Conservation (phyloP, 2,888 invertebrate species). For the Orchesella flavescens region DNA sequence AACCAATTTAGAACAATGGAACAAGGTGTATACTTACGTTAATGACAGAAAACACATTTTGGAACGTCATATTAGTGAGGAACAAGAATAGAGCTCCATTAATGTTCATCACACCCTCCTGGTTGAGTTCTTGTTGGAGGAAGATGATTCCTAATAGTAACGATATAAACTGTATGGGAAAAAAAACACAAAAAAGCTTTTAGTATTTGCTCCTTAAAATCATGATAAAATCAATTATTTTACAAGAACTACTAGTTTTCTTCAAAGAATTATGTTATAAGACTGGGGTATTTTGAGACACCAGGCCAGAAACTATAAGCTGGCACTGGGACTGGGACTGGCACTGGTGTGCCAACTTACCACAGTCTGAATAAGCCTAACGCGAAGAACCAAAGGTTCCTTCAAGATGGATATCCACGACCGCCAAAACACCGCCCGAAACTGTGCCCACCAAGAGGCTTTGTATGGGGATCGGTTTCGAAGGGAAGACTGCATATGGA, state of each 20-base stretch:
- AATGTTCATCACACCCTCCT: constrained; percentile 94
- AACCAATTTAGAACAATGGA: too few species aligned
- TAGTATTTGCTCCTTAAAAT: too few species aligned
- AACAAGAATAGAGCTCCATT: constrained; percentile 94
- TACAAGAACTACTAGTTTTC: too few species aligned
- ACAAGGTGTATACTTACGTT: constrained; percentile 86
- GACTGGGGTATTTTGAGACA: too few species aligned
- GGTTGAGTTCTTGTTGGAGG: constrained; percentile 85
- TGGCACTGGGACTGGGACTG: too few species aligned
- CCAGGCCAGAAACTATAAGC: too few species aligned
- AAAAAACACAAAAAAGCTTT: background rate
- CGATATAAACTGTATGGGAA: constrained; percentile 86
- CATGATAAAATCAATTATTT: too few species aligned
- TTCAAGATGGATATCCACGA: constrained; percentile 91
- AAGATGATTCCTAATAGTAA: constrained; percentile 90
- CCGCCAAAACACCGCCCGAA: constrained; percentile 90
- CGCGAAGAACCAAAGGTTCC: constrained; percentile 92
- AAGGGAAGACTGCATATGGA: constrained; percentile 61
- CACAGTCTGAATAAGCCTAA: constrained; percentile 89
- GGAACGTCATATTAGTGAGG: constrained; percentile 94
- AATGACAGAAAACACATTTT: constrained; percentile 95
- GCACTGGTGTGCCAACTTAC: constrained; percentile 82
- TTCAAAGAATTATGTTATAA: too few species aligned
- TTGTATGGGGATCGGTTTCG: constrained; percentile 80
- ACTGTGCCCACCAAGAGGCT: constrained; percentile 91